These are phyloP conservation scores for Balaenoptera acutorostrata DNA, from an alignment of 2,113 vertebrate genomes.

Conservation along the genomic window DNA sequence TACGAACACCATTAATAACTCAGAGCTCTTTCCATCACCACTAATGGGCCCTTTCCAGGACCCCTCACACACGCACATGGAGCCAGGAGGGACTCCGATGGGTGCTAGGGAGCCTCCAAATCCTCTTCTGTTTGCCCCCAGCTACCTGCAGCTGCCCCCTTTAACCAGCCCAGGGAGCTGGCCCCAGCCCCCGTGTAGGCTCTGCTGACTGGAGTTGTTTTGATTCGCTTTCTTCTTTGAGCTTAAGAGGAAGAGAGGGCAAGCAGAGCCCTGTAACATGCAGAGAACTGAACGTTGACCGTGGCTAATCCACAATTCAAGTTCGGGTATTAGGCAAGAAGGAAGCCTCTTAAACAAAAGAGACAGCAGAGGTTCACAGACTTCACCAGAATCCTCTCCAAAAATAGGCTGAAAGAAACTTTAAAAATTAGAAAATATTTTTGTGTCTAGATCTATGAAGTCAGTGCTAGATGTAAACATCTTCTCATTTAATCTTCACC, in stretches of 20 bases:
- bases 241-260: background rate
- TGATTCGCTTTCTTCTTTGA: background rate
- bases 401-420: background rate
- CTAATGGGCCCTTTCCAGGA: background rate
- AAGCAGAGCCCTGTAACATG: background rate
- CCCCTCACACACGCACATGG: background rate
- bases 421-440: background rate
- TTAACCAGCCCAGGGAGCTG: background rate
- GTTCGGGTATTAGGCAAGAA: background rate
- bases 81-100: background rate
- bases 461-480: background rate
- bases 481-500: background rate
- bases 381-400: background rate
- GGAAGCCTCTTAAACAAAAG: background rate
- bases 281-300: background rate
- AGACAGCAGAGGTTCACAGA: background rate
- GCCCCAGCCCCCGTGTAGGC: rapidly evolving
- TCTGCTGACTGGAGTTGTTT: background rate
- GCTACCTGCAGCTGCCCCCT: background rate
- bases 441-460: background rate
- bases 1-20: conserved; percentile 36
- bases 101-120: no score
- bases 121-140: background rate
- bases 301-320: background rate
- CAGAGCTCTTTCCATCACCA: background rate